Base-by-base conservation (phyloP, 1,140 invertebrate genomes). In the Thrips palmi region DNA sequence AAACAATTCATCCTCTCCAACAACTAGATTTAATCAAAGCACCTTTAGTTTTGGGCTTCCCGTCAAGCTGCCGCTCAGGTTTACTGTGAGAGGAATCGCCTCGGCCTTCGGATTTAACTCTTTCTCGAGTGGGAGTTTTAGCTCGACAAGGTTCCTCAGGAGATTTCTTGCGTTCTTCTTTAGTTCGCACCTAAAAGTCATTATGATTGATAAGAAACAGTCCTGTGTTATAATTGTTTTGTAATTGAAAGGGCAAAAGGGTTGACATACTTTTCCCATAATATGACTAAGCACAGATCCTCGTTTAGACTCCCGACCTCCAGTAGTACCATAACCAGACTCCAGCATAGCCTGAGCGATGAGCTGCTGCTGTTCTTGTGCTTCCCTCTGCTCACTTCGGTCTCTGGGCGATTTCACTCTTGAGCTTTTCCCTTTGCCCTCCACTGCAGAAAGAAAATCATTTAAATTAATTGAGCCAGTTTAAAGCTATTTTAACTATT, bases 231-330 rank as follows among this genome's bases (percentile, higher is more conserved):
- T 17, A 10, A 38, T 12, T 10, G 6, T 33, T 11, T 38, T 8
- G 37, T 3, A 28, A n/a, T 15, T 20, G 24, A 27, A 12, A 35
- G 14, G 12, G 19, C 14, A 35, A 8, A 19, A 25, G 8, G n/a
- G n/a, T n/a, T n/a, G n/a, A n/a, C n/a, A 44, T 12, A 61, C 61
- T 46, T 67, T 68, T 17, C 68, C 66, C 3, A 68, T 66, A 17
- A 68, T 42, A 39, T 70, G 65, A 44, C 59, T 64, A 11, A 68
- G 49, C 1, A 68, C 58, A 3, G 65, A 64, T 3, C 58, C n/a
- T n/a, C n/a, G n/a, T n/a, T n/a, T n/a, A n/a, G n/a, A n/a, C n/a
- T n/a, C n/a, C n/a, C n/a, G n/a, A n/a, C n/a, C n/a, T n/a, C n/a
- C n/a, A n/a, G n/a, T n/a, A n/a, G n/a, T n/a, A n/a, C n/a, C n/a